Base-by-base conservation (phyloP, 2,797 vertebrate genomes). In the Pseudopleuronectes americanus region DNA sequence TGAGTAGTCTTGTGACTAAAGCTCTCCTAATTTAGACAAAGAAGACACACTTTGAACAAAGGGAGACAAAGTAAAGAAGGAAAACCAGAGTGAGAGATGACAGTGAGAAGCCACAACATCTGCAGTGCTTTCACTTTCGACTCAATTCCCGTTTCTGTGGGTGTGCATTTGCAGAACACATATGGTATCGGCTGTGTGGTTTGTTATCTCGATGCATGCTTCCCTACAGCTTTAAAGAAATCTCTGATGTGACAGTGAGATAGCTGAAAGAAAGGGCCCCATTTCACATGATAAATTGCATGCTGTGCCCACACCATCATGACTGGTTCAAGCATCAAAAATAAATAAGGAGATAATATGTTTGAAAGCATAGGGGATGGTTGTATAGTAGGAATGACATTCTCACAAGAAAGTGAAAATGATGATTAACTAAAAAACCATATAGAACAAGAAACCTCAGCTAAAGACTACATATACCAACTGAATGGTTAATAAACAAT, bases 101-200 rank as follows among this genome's bases (percentile, higher is more conserved):
- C 71, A 62, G 23, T 57, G 69, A 87, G 57, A 89, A 89, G 89
- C 90, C 87, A 61, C 90, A 92, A 75, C 57, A 65, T 63, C 38
- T 69, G 66, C 16, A 64, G 22, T 33, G 75, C 76, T 89, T 88
- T 92, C 86, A 89, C 85, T 87, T 88, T 90, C 82, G 77, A 76
- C 83, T 83, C 79, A 86, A 90, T 89, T 90, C 79, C 88, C 87
- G 82, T 91, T 85, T 88, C 87, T 89, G 88, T 85, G 85, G 59
- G 73, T 76, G 79, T 79, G 57, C 51, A 60, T 77, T 21, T 84
- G 81, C 85, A 76, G 54, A 38, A 74, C 49, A 73, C 41, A 33
- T 8, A 26, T 23, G 38, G 43, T 73, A 58, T 55, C 5, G 31
- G 56, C 71, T 74, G 57, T 77, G 74, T 83, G 90, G 51, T 71